Evolutionary conservation across 92 coral and sea anemone genomes (phyloP).

Genomic region (Umimayanthus kanabou): DNA sequence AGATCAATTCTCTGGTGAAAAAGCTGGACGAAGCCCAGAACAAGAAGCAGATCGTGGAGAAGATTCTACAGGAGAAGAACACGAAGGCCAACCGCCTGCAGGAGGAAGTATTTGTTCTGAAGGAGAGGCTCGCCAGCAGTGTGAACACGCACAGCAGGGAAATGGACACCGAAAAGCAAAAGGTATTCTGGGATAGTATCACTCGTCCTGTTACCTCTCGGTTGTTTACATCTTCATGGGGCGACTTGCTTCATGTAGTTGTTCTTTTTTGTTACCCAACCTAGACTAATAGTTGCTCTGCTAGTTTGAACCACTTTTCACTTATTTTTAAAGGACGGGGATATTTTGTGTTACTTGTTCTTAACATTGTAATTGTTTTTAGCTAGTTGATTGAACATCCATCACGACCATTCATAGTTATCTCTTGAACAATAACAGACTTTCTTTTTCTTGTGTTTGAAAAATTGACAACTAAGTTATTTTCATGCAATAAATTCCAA

Average conservation of each 20-base stretch:
- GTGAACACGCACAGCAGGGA: conserved; percentile 75
- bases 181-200: conserved; percentile 54
- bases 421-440: too few relatives aligned
- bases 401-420: too few relatives aligned
- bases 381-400: too few relatives aligned
- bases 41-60: conserved; percentile 77
- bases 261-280: too few relatives aligned
- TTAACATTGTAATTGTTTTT: too few relatives aligned
- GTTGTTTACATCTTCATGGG: not conserved
- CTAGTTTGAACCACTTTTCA: not conserved
- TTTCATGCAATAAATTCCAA: too few relatives aligned
- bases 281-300: not conserved
- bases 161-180: conserved; percentile 83
- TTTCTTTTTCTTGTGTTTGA: too few relatives aligned
- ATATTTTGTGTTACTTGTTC: too few relatives aligned
- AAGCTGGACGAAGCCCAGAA: conserved; percentile 79
- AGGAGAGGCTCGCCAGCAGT: conserved; percentile 78
- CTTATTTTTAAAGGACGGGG: not conserved
- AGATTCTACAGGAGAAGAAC: conserved; percentile 82
- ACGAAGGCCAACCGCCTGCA: conserved; percentile 75
- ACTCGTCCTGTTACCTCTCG: too few relatives aligned
- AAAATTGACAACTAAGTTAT: too few relatives aligned
- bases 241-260: too few relatives aligned
- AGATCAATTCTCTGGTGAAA: conserved; percentile 74
- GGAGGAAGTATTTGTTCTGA: conserved; percentile 77